Conservation (phyloP, 2,113 vertebrate species). For the Pseudopipra pipra region DNA sequence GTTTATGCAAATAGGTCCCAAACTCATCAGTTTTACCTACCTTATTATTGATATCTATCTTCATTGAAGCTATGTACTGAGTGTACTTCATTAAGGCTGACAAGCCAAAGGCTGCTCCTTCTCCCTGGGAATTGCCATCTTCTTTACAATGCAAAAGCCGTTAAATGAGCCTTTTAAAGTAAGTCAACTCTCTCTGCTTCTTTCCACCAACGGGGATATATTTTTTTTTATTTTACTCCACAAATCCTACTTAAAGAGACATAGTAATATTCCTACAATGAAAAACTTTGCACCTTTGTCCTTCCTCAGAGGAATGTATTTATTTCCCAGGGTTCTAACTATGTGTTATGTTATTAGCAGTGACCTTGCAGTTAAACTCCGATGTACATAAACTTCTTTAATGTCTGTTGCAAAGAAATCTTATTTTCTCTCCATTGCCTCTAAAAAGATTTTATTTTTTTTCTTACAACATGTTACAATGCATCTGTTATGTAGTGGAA, state of each 20-base stretch:
- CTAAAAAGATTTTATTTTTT: neutral
- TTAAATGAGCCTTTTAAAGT: constrained; percentile 36
- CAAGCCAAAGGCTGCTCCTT: constrained; percentile 34
- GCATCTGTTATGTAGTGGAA: neutral
- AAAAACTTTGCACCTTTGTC: neutral
- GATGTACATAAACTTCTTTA: neutral
- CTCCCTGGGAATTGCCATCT: constrained; percentile 31
- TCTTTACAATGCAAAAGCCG: constrained; percentile 43
- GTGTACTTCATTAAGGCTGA: constrained; percentile 39
- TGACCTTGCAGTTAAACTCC: neutral
- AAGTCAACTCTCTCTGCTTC: neutral
- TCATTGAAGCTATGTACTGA: constrained; percentile 10
- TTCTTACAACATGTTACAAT: neutral
- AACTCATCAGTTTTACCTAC: constrained; percentile 46
- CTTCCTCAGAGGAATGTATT: neutral
- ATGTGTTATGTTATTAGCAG: neutral
- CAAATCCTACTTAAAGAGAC: constrained; percentile 7
- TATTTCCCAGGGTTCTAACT: neutral
- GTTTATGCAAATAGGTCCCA: constrained; percentile 57
- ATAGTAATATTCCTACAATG: neutral
- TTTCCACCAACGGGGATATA: neutral
- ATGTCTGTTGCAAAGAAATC: neutral
- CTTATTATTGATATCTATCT: constrained; percentile 53
- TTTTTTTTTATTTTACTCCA: neutral
- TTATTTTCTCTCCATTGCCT: neutral